Evolutionary conservation across 2,888 invertebrate species (phyloP), one percentile per base, ranked within the genome.

Genomic region (Thalpophila matura): DNA sequence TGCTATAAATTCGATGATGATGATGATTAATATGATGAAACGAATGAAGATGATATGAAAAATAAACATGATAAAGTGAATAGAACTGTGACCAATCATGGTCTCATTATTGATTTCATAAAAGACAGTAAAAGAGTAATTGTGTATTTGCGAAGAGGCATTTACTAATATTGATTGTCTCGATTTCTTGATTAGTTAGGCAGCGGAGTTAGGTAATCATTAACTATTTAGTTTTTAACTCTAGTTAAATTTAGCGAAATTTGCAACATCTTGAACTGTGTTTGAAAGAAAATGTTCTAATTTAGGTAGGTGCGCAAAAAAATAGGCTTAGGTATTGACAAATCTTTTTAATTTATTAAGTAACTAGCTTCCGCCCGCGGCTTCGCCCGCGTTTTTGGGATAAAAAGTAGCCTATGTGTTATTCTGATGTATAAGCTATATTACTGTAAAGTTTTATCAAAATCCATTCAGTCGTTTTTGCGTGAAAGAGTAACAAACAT

Each of bases 81-180:
- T 54, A 50, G 60, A 63, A 42, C 66, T 57, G 58, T 42, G 45
- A 60, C 31, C 3, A 63, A 54, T 37, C n/a, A 46, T 22, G 29
- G 24, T 40, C 40, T 61, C 60, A 47, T 53, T 46, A 67, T 40
- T 54, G 31, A 55, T 68, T 69, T 65, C 50, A 61, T 75, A 74
- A 78, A 80, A 78, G 79, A 79, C 81, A 79, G 76, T 59, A 63
- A 65, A 61, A 46, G 20, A 65, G 20, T 57, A 59, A 60, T 69
- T 45, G 50, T 64, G 51, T 72, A 66, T 57, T 62, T 68, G 79
- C 72, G 61, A 74, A 55, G 73, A 73, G 77, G 74, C 82, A 82
- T 83, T 80, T 82, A 79, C 75, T 73, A 54, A 78, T 72, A 76
- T 63, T 42, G 59, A 72, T 79, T 77, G 70, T 70, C 74, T 63